These are phyloP conservation scores for Sapayoa aenigma DNA, from an alignment of 2,113 vertebrate genomes.

Conservation along the genomic window DNA sequence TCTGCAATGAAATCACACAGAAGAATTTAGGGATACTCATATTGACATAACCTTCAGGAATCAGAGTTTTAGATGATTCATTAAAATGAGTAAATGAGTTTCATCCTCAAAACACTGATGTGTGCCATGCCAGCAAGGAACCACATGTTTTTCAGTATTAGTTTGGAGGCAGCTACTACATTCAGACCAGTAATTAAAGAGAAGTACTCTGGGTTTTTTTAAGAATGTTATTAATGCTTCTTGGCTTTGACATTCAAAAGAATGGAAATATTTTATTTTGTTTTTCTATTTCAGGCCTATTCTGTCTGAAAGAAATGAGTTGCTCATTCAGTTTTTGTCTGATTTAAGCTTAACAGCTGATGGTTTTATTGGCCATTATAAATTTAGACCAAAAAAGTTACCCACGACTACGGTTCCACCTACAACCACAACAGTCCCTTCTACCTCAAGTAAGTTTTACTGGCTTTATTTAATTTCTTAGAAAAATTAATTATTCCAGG, in stretches of 20 bases:
- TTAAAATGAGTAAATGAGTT: not conserved
- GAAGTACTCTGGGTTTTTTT: not conserved
- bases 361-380: slow-evolving; percentile 96
- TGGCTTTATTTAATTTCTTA: not conserved
- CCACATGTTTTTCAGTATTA: not conserved
- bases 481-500: not conserved
- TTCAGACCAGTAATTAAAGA: not conserved
- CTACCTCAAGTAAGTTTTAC: slow-evolving; percentile 83
- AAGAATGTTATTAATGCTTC: not conserved
- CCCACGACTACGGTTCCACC: slow-evolving; percentile 76
- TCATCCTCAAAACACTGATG: not conserved
- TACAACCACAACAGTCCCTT: slow-evolving; percentile 79
- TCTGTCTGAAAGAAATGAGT: slow-evolving; percentile 90
- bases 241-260: not conserved
- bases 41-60: not conserved
- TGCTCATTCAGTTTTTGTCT: slow-evolving; percentile 95
- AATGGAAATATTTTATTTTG: not conserved
- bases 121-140: not conserved
- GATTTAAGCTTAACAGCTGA: slow-evolving; percentile 97
- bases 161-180: not conserved
- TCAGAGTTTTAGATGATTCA: not conserved
- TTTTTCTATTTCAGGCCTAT: slow-evolving; percentile 82
- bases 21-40: not conserved
- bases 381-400: slow-evolving; percentile 91
- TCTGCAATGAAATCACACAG: not conserved